Conservation (phyloP, 2,888 invertebrate genomes). For the Tridacna gigas region DNA sequence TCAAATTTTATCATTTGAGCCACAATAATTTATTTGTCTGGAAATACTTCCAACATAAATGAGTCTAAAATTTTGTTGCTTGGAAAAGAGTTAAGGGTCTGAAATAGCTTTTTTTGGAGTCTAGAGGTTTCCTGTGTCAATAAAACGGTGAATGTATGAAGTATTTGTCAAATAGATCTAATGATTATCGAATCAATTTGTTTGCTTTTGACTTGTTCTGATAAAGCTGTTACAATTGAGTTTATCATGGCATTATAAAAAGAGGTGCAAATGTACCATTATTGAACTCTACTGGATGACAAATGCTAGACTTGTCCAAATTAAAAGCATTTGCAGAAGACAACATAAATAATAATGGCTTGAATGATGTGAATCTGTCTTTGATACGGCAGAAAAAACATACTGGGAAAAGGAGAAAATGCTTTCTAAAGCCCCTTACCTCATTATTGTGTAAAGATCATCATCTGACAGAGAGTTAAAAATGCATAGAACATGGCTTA, state of each 20-base stretch:
- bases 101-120: neutral
- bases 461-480: no score
- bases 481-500: no score
- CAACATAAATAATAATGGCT: no score
- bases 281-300: no score
- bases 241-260: constrained; percentile 4
- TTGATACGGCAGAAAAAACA: no score
- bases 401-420: no score
- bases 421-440: no score
- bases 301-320: no score
- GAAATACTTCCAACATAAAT: neutral
- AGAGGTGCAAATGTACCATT: neutral
- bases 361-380: no score
- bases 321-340: no score
- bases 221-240: constrained; percentile 7
- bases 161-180: constrained; percentile 21
- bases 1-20: neutral
- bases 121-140: constrained; percentile 14
- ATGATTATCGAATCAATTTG: constrained; percentile 22
- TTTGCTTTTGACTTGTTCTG: constrained; percentile 9
- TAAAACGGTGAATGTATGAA: constrained; percentile 4
- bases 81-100: neutral
- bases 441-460: no score
- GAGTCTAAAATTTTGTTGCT: neutral
- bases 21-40: neutral